Evolutionary conservation across 2,888 invertebrate species (phyloP).

Genomic region (Cheilosia pagana): DNA sequence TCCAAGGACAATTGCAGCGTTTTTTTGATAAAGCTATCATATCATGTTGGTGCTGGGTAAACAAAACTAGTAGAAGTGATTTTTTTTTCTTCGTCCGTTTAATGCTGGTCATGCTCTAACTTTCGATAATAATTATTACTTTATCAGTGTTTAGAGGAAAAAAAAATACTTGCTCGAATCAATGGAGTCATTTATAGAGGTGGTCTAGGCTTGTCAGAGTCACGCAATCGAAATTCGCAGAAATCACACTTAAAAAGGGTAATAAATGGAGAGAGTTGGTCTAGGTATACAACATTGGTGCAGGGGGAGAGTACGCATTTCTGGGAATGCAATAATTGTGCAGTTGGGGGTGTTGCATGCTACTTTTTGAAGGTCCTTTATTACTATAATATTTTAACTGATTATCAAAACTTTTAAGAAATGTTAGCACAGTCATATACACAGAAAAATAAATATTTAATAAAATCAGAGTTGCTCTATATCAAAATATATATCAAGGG

Average conservation of each 20-base stretch:
- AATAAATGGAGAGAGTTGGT: not conserved
- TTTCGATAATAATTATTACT: conserved; percentile 42
- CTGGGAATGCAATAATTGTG: too few species aligned
- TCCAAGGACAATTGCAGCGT: conserved; percentile 46
- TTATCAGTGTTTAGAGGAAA: conserved; percentile 30
- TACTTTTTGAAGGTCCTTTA: too few species aligned
- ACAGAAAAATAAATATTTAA: too few species aligned
- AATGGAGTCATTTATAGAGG: conserved; percentile 51
- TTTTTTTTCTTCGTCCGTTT: not conserved
- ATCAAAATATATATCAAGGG: too few species aligned
- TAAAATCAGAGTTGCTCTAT: too few species aligned
- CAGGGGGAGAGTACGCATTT: not conserved
- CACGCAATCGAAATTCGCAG: conserved; percentile 23
- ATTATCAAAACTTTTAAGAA: too few species aligned
- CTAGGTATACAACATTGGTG: not conserved
- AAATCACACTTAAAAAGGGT: not conserved
- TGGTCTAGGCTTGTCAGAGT: not conserved
- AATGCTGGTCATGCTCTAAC: conserved; percentile 25
- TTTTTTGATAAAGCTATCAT: conserved; percentile 31
- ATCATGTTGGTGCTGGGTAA: conserved; percentile 22
- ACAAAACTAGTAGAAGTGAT: conserved; percentile 19
- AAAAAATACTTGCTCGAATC: conserved; percentile 23
- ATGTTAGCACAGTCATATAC: too few species aligned
- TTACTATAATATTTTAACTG: too few species aligned
- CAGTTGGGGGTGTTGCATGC: too few species aligned